Conservation (phyloP, 2,797 vertebrate genomes). For the Delichon dasypus region DNA sequence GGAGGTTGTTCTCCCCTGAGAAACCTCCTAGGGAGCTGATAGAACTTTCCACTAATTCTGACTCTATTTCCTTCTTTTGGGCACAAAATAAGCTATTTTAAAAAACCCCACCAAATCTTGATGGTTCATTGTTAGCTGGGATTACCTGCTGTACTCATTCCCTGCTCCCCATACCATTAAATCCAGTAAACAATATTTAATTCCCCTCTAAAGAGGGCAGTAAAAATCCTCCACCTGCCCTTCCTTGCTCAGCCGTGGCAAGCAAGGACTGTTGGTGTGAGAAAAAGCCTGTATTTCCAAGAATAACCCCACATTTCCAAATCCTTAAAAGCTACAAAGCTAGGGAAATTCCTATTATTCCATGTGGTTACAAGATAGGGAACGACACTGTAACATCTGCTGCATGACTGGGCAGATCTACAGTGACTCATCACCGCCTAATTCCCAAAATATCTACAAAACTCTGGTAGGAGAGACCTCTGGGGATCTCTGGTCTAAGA, state of each 20-base stretch:
- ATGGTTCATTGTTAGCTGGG: not conserved
- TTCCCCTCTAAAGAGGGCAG: not conserved
- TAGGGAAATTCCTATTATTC: not conserved
- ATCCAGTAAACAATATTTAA: not conserved
- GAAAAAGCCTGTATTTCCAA: not conserved
- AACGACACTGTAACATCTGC: not conserved
- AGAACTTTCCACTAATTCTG: not conserved
- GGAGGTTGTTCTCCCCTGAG: not conserved
- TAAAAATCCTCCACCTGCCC: not conserved
- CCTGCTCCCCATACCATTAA: not conserved
- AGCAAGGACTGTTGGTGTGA: fast-evolving
- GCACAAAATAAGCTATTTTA: not conserved
- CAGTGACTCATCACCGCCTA: not conserved
- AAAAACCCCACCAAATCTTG: not conserved
- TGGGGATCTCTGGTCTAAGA: not conserved
- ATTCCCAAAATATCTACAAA: not conserved
- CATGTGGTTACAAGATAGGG: not conserved
- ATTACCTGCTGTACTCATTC: not conserved
- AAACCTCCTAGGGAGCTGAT: not conserved
- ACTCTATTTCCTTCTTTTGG: not conserved
- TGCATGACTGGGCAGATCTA: not conserved
- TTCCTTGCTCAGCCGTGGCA: fast-evolving
- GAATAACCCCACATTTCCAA: not conserved
- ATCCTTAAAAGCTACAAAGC: not conserved
- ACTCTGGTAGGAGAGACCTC: not conserved